phyloP scores from a whole-genome alignment of 2,888 invertebrate species.

The Caenorhabditis angaria region DNA sequence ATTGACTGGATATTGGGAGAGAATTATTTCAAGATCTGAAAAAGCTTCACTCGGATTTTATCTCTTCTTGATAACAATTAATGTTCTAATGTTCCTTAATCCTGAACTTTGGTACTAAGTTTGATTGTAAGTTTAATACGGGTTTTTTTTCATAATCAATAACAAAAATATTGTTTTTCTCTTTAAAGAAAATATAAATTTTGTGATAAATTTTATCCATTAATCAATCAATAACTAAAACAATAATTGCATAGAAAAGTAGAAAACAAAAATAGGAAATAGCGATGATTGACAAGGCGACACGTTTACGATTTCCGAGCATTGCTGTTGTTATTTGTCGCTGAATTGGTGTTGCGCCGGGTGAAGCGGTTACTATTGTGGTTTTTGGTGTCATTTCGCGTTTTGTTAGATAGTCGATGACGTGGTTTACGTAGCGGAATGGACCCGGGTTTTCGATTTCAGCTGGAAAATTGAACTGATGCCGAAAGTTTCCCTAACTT shows the following conservation, averaged over 20 bases:
- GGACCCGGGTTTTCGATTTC: constrained; percentile 38
- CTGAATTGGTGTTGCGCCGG: constrained; percentile 50
- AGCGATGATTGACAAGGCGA: constrained; percentile 56
- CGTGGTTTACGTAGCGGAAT: constrained; percentile 30
- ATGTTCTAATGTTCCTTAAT: constrained; percentile 65
- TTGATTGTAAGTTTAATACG: constrained; percentile 3
- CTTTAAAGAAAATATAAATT: not conserved
- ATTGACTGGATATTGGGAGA: constrained; percentile 63
- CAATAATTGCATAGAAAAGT: constrained; percentile 58
- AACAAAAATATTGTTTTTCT: not conserved
- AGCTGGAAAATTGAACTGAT: constrained; percentile 17
- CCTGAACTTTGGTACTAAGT: constrained; percentile 68
- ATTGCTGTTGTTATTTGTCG: constrained; percentile 60
- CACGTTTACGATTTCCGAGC: constrained; percentile 64
- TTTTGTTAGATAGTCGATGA: constrained; percentile 33
- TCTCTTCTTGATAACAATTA: constrained; percentile 61
- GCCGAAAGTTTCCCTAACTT: no score
- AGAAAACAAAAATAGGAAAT: constrained; percentile 56
- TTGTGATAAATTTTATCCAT: constrained; percentile 9
- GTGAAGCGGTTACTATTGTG: constrained; percentile 37
- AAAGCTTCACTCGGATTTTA: constrained; percentile 64
- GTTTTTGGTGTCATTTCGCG: constrained; percentile 33
- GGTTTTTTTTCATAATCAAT: constrained; percentile 11
- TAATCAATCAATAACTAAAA: constrained; percentile 49
- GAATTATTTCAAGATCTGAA: constrained; percentile 64